Evolutionary conservation across 2,113 vertebrate genomes (phyloP).

Genomic region (Leptodactylus fuscus): DNA sequence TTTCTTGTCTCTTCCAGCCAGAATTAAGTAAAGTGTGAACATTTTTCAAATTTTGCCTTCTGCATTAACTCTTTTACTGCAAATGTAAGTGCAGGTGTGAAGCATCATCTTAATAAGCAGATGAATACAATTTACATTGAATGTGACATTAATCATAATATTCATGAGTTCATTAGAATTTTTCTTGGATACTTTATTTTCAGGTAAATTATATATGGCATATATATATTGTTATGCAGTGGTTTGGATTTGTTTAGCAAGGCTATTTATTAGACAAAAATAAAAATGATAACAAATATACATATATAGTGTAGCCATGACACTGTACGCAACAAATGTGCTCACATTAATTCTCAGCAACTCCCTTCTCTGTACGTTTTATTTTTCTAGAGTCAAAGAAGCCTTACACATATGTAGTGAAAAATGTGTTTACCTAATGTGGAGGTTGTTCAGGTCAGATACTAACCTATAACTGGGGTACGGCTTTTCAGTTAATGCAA

Average conservation of each 20-base stretch:
- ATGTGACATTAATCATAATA: conserved; percentile 60
- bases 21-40: conserved; percentile 22
- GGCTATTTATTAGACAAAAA: conserved; percentile 23
- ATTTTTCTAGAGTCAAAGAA: too few relatives aligned
- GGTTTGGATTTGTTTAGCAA: conserved; percentile 10
- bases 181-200: conserved; percentile 55
- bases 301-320: too few relatives aligned
- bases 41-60: conserved; percentile 36
- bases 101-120: conserved; percentile 58
- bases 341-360: too few relatives aligned
- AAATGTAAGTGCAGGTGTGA: conserved; percentile 55
- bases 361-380: too few relatives aligned
- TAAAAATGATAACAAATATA: background rate
- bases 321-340: too few relatives aligned
- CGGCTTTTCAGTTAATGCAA: too few relatives aligned
- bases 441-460: too few relatives aligned
- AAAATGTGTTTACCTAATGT: too few relatives aligned
- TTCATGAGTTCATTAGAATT: conserved; percentile 60
- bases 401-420: too few relatives aligned
- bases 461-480: too few relatives aligned
- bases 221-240: conserved; percentile 19
- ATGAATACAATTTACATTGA: conserved; percentile 57
- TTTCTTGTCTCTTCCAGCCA: background rate
- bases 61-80: conserved; percentile 45
- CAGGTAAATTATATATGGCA: conserved; percentile 55